Base-by-base conservation (phyloP, 1,140 invertebrate genomes). In the Drosophila nigrodunni region DNA sequence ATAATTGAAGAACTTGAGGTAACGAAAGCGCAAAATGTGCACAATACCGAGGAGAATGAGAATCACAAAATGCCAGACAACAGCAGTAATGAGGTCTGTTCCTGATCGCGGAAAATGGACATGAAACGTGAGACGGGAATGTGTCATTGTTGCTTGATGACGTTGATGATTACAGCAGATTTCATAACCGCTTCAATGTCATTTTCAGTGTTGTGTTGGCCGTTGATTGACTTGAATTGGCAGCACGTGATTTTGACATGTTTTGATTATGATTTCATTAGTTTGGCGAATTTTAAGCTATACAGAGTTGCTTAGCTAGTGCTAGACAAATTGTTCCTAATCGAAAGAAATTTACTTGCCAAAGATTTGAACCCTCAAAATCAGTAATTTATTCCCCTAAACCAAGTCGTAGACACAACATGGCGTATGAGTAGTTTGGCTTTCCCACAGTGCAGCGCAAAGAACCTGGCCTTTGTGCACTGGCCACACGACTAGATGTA, bases 1-100 rank as follows among this genome's bases (percentile, higher is more conserved):
- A 86, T 86, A 86, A 86, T 86, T 86, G 75, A 87, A 86, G 82
- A 82, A 87, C 78, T 86, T 87, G 71, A 55, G 54, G 64, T 55
- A 60, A 61, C 41, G 41, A 54, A 37, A 57, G 35, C 49, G 37
- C 77, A 54, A 52, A 70, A 68, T 59, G 57, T 30, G 58, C 47
- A 68, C 49, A 71, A 8, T 21, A 21, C 9, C 18, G 18, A 7
- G 47, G 7, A 11, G 9, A 9, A 11, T n/a, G 9, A 39, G n/a
- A 47, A 64, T 21, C 50, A 43, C 18, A 52, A 58, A 58, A 67
- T 46, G 70, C 11, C 65, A 59, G 55, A 74, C 64, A 67, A 68
- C 44, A 68, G 46, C 64, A 74, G 54, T 68, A 74, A 74, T 73
- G 64, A 73, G 64, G 62, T 59, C 3, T 21, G 3, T 18, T 41